Evolutionary conservation across 2,797 vertebrate species (phyloP).

Genomic region (Acrossocheilus fasciatus): DNA sequence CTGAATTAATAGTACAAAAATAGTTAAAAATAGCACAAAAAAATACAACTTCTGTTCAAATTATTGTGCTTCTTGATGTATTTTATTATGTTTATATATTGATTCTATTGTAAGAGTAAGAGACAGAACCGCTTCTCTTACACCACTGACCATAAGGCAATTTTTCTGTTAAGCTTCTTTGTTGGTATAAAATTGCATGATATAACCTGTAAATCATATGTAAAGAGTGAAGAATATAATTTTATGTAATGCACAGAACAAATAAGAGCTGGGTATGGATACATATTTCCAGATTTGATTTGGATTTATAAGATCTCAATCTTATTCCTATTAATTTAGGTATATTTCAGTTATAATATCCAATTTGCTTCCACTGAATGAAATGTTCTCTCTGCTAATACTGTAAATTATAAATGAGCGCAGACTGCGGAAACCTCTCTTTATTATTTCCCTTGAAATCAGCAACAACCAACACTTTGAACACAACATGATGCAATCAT

Average conservation of each 20-base stretch:
- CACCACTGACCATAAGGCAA: too few species aligned
- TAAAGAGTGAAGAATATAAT: too few species aligned
- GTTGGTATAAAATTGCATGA: too few species aligned
- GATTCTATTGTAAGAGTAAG: background rate
- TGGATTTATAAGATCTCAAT: background rate
- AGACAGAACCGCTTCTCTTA: too few species aligned
- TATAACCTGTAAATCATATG: too few species aligned
- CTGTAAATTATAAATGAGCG: background rate
- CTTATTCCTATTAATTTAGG: background rate
- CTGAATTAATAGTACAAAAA: background rate
- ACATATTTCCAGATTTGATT: too few species aligned
- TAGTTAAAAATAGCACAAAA: too few species aligned
- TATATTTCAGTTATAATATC: background rate
- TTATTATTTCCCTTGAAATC: conserved; percentile 73
- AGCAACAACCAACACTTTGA: conserved; percentile 71
- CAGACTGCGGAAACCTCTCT: conserved; percentile 47
- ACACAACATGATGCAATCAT: conserved; percentile 68
- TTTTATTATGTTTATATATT: background rate
- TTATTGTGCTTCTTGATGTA: background rate
- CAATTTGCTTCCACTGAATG: background rate
- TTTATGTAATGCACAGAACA: too few species aligned
- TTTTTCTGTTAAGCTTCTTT: too few species aligned
- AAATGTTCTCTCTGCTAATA: background rate
- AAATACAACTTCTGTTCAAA: background rate
- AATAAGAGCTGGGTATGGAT: too few species aligned